Evolutionary conservation across 2,797 vertebrate genomes (phyloP).

Genomic region (Xenopus petersii): DNA sequence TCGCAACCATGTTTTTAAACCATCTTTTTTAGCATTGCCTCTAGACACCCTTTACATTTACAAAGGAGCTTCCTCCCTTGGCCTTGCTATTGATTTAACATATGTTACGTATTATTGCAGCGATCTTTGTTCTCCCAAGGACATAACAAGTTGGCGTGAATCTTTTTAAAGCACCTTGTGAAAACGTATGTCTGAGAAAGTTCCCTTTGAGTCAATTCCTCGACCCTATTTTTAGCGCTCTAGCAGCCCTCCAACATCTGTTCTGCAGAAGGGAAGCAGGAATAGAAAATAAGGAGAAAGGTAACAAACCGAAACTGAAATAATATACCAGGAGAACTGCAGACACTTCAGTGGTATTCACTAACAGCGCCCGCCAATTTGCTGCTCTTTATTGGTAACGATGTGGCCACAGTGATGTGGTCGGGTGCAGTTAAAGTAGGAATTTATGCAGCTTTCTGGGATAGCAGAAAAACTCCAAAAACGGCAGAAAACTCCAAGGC

Average conservation of each 20-base stretch:
- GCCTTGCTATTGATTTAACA: not conserved
- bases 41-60: too few species aligned
- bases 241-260: not conserved
- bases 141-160: not conserved
- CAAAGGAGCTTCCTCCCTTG: too few species aligned
- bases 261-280: not conserved
- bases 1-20: too few species aligned
- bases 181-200: not conserved
- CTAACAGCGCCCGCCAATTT: too few species aligned
- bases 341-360: too few species aligned
- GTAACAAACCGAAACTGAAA: not conserved
- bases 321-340: not conserved
- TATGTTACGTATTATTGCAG: not conserved
- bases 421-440: too few species aligned
- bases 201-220: not conserved
- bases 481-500: too few species aligned
- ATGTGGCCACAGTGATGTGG: too few species aligned
- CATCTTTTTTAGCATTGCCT: too few species aligned
- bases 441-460: too few species aligned
- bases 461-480: too few species aligned
- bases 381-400: too few species aligned
- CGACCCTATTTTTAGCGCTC: not conserved
- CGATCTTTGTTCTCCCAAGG: not conserved
- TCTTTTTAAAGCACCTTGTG: not conserved
- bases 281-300: not conserved